These are phyloP conservation scores for Steinernema feltiae DNA, from an alignment of 1,140 invertebrate species.

Conservation along the genomic window DNA sequence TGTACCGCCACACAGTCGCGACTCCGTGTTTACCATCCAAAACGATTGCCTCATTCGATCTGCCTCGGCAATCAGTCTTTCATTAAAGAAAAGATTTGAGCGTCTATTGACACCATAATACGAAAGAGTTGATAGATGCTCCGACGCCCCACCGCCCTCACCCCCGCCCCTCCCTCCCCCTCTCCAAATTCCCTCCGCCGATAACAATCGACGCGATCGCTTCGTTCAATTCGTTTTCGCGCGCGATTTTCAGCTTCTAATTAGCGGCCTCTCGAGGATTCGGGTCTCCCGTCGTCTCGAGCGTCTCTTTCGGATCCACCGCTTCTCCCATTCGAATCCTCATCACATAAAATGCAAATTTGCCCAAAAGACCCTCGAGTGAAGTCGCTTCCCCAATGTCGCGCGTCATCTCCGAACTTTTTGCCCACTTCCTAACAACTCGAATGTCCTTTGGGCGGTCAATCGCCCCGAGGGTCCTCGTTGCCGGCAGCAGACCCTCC, in stretches of 20 bases:
- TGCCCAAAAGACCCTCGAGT: not conserved
- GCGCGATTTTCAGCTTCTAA: conserved; percentile 1
- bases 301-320: not conserved
- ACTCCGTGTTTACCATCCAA: not conserved
- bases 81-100: not conserved
- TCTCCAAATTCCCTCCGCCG: not conserved
- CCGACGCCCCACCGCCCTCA: not conserved
- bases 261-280: not conserved
- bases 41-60: not conserved
- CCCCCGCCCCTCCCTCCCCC: not conserved
- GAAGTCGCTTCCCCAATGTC: not conserved
- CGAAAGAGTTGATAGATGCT: not conserved
- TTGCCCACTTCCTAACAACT: not conserved
- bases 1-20: not conserved
- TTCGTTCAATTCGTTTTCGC: not conserved
- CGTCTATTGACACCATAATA: not conserved
- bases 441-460: not conserved
- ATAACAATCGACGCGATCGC: not conserved
- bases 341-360: conserved; percentile 4
- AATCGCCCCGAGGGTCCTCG: not conserved
- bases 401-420: not conserved
- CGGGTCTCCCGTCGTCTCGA: not conserved
- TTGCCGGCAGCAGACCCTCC: too few species aligned
- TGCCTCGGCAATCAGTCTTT: not conserved
- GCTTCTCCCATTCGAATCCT: not conserved